Conservation (phyloP, 2,797 vertebrate genomes). For the Manis pentadactyla region DNA sequence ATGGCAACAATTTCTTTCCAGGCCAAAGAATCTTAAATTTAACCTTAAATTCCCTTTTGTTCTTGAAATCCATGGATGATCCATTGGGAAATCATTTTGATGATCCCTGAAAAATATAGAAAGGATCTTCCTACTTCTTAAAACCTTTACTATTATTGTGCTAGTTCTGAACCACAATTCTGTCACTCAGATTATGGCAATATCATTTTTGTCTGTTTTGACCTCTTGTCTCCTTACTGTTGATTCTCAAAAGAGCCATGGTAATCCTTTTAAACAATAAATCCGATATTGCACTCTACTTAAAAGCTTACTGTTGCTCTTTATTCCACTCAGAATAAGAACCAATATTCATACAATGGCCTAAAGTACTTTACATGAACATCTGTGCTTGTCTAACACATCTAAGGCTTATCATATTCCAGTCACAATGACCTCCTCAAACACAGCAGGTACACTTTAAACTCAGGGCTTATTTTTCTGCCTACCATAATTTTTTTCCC, state of each 20-base stretch:
- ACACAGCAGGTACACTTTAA: too few species aligned
- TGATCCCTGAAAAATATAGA: background rate
- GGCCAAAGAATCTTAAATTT: background rate
- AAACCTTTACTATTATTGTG: too few species aligned
- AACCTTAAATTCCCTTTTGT: too few species aligned
- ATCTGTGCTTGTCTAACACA: background rate
- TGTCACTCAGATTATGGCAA: background rate
- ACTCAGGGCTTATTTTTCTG: background rate
- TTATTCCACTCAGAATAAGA: background rate
- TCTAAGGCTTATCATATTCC: background rate
- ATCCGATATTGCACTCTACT: background rate
- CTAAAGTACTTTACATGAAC: background rate
- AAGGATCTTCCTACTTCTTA: too few species aligned
- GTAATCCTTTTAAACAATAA: background rate
- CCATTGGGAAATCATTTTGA: background rate
- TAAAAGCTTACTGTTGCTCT: background rate
- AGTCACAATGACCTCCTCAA: background rate
- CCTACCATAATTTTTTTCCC: background rate
- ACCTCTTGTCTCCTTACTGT: background rate
- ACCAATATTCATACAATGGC: background rate
- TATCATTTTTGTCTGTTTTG: background rate
- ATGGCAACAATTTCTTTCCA: background rate
- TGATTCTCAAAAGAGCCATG: background rate
- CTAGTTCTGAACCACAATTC: background rate
- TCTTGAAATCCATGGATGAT: background rate